These are phyloP conservation scores for Triplophysa yarkandensis DNA, from an alignment of 2,797 vertebrate species.

Conservation along the genomic window DNA sequence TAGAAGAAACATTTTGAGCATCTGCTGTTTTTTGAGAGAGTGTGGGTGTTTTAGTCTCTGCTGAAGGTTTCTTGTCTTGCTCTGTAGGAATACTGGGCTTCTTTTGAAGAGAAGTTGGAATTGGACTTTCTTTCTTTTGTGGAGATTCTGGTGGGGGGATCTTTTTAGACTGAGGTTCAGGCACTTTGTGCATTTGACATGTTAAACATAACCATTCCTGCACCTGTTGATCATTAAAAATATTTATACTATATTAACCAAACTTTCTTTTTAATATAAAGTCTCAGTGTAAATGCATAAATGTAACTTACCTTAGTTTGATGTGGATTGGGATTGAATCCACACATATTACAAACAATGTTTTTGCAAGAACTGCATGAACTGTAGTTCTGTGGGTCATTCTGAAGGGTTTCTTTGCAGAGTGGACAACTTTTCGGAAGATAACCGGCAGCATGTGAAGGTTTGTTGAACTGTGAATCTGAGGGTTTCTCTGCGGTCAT, in stretches of 20 bases:
- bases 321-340: constrained; percentile 83
- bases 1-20: constrained; percentile 60
- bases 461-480: constrained; percentile 28
- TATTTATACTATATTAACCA: background rate
- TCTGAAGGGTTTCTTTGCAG: constrained; percentile 80
- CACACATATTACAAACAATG: constrained; percentile 83
- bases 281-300: background rate
- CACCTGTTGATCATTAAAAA: constrained; percentile 65
- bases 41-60: constrained; percentile 16
- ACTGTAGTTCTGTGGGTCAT: constrained; percentile 79
- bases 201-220: constrained; percentile 89
- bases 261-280: background rate
- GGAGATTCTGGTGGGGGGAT: constrained; percentile 15
- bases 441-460: constrained; percentile 43
- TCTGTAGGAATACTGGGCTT: constrained; percentile 58
- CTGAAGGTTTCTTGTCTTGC: constrained; percentile 7
- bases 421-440: constrained; percentile 72
- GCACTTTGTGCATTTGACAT: constrained; percentile 84
- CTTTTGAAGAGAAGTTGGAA: constrained; percentile 51
- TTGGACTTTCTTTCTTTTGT: constrained; percentile 54
- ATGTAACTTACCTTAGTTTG: constrained; percentile 67
- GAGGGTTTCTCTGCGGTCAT: constrained; percentile 64
- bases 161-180: constrained; percentile 68
- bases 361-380: constrained; percentile 82
- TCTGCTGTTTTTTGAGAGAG: background rate